These are phyloP conservation scores for Drosophila formosana DNA, from an alignment of 2,888 invertebrate species.

Conservation along the genomic window DNA sequence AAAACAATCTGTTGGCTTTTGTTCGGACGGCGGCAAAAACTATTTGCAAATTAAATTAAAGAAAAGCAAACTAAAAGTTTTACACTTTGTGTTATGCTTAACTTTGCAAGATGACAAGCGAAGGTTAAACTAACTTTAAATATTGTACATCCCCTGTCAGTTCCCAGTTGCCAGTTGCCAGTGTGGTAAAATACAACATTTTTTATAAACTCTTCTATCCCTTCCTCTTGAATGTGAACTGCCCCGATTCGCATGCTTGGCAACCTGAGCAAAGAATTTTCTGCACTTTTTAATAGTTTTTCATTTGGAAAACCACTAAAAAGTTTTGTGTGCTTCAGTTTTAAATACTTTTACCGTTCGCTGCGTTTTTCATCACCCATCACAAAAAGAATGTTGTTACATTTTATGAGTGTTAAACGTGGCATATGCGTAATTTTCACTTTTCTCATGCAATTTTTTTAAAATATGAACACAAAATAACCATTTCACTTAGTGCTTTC, in stretches of 20 bases:
- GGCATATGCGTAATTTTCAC: constrained; percentile 24
- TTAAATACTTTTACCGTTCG: constrained; percentile 61
- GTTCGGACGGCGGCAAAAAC: constrained; percentile 28
- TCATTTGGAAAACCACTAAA: constrained; percentile 67
- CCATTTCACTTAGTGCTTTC: constrained; percentile 13
- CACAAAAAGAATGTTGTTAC: constrained; percentile 17
- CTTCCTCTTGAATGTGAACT: neutral
- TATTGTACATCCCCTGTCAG: constrained; percentile 17
- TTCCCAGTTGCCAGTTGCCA: constrained; percentile 5
- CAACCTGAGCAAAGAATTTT: constrained; percentile 47
- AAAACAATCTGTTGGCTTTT: constrained; percentile 14
- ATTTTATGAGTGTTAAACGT: constrained; percentile 32
- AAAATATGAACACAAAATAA: constrained; percentile 18
- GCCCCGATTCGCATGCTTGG: neutral
- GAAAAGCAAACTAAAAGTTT: constrained; percentile 25
- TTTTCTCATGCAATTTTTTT: constrained; percentile 8
- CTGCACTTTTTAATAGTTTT: constrained; percentile 73
- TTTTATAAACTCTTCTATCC: neutral
- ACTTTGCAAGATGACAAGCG: constrained; percentile 25
- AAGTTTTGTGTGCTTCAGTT: constrained; percentile 56
- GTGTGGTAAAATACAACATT: constrained; percentile 18
- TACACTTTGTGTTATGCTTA: constrained; percentile 22
- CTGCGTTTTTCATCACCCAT: constrained; percentile 9
- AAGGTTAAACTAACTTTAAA: constrained; percentile 44
- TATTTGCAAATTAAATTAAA: constrained; percentile 49